Evolutionary conservation across 2,113 vertebrate genomes (phyloP), one percentile per base, ranked within the genome.

Genomic region (Martes martes): DNA sequence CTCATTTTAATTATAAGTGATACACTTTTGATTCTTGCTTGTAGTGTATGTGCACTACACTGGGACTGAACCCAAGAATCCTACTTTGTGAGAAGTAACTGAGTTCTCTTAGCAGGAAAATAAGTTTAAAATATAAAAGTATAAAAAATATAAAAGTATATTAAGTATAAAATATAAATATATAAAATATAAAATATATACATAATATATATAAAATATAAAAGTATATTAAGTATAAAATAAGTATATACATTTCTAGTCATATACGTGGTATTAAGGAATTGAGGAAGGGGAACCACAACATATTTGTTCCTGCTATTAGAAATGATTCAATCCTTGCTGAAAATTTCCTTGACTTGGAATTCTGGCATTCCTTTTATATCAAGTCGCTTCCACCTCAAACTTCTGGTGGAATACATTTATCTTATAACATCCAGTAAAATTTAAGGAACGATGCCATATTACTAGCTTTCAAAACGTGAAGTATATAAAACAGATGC

Each of bases 401-500:
- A 61, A 91, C 61, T 95, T 96, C 39, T 84, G 52, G 76, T 67
- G 47, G 28, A 90, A 89, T 85, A 61, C 71, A 80, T 95, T 96
- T 61, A 82, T 87, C 83, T 86, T 94, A 84, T n/a, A 94, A 76
- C 39, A 85, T 76, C 23, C 55, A 93, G 73, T 67, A 93, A 97
- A 96, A 91, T 76, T 47, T 28, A 97, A 93, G 50, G n/a, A 90
- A 67, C 2, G 2, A 91, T 28, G 52, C 50, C 47, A 11, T 83
- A 55, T 95, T 88, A 78, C 50, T 94, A 90, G 63, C 81, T 97
- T 96, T 91, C 69, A 85, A 71, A 95, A 97, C 50, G 65, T 33
- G 21, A n/a, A 65, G 73, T 96, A 89, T 96, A 92, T 95, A 89
- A 97, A 98, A 83, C 96, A 97, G 95, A 94, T 93, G 96, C 71